Evolutionary conservation across 2,888 invertebrate species (phyloP), one percentile per base, ranked within the genome.

Genomic region (Rambutsinella grinnellia): DNA sequence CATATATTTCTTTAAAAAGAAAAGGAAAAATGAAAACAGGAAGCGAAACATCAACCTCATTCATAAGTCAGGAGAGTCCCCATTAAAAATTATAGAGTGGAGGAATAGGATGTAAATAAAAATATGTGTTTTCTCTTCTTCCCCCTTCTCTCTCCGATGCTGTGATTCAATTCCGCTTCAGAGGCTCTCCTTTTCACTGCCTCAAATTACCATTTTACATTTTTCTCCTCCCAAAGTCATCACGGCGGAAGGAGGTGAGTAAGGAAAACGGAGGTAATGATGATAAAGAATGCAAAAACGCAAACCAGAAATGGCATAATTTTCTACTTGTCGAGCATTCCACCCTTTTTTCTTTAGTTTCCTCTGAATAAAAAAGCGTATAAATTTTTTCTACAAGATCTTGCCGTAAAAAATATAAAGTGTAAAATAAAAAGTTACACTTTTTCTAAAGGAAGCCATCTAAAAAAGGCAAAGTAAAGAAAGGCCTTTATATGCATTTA

Each of bases 241-340:
- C 36, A 36, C 13, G 46, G 76, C 72, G 68, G 67, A 75, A 79
- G 67, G 62, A 63, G 66, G 75, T 51, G 63, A 74, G 72, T 44
- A 65, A 72, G 61, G 36, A 58, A 62, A 51, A 44, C 72, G 70
- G 71, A 66, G 69, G 78, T 67, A 60, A 56, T 76, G 78, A 62
- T 69, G 78, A 62, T 69, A 75, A 74, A 77, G 78, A 76, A 80
- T 80, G 78, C 80, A 80, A 80, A 80, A 76, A 78, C 61, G 69
- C 56, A 58, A 74, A 67, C 67, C 68, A 78, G 79, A 57, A 79
- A 76, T 79, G 71, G 83, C 78, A 81, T 83, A 81, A 83, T 83
- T 83, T 82, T 81, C 78, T 79, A 81, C 74, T 81, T 80, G 81
- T 79, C 79, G 81, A 79, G 71, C 77, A 76, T 72, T 80, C 76